Evolutionary conservation across 1,140 invertebrate genomes (phyloP), one percentile per base, ranked within the genome.

Genomic region (Heliconius eleuchia): DNA sequence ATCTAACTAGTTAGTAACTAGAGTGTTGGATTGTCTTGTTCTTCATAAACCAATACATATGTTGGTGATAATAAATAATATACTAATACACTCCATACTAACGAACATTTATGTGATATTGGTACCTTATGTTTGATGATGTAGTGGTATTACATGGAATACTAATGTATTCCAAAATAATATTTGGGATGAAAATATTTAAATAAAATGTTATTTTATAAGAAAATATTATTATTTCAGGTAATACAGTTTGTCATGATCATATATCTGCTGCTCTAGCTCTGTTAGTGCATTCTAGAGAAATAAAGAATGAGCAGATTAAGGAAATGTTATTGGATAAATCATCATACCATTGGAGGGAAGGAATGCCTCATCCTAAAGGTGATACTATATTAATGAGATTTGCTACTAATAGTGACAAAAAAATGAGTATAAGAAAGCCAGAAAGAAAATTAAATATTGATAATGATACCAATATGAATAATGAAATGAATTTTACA

Each of bases 221-320:
- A 23, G 0, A 23, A 23, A 19, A 37, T 27, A 55, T 37, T 8
- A 23, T 85, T 83, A 74, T 89, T 89, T 73, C 82, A 97, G 96
- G 96, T 91, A 98, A 98, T 95, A 95, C 98, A 50, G 95, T 97
- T 7, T 98, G 97, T 96, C 87, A 96, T 34, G 97, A 98, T 87
- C 95, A 96, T 79, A 89, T 96, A 77, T 96, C 96, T 39, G 96
- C 97, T 83, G 97, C 97, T 5, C 95, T 96, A 88, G 97, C 97
- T 66, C 89, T 98, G 78, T 89, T 93, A 81, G 86, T 88, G 37
- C 91, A 93, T 88, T 90, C 92, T 34, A 88, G 94, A 78, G 94
- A 95, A 88, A 94, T 95, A 74, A 90, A 88, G 77, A 88, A 94
- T 82, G 83, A 93, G 74, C 90, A 94, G 71, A 85, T 89, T 50